Evolutionary conservation across 2,888 invertebrate species (phyloP).

Genomic region (Frankliniella fusca): DNA sequence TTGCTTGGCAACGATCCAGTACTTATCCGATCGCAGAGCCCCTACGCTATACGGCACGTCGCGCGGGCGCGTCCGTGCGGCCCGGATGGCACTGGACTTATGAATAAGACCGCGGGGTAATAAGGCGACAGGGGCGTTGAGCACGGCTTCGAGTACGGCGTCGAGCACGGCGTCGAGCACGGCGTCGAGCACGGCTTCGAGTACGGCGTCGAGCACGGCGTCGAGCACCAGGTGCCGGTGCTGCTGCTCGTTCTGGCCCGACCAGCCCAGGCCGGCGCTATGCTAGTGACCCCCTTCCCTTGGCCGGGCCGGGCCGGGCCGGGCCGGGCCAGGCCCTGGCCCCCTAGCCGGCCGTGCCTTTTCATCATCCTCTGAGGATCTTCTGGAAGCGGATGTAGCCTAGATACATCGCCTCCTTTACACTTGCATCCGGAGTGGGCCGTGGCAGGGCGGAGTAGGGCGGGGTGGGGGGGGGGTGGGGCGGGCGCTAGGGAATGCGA

Average conservation of each 20-base stretch:
- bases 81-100: not conserved
- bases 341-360: not conserved
- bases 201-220: not conserved
- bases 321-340: not conserved
- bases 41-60: too few relatives aligned
- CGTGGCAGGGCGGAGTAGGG: not conserved
- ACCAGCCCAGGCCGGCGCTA: not conserved
- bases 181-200: not conserved
- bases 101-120: too few relatives aligned
- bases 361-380: not conserved
- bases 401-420: conserved; percentile 3
- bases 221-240: not conserved
- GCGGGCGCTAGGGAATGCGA: not conserved
- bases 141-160: not conserved
- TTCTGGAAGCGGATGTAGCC: conserved; percentile 15
- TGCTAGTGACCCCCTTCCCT: not conserved
- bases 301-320: not conserved
- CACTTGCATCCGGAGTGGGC: not conserved
- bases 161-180: not conserved
- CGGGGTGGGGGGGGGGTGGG: not conserved
- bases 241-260: not conserved
- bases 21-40: too few relatives aligned
- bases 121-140: not conserved
- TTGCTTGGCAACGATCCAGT: too few relatives aligned
- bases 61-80: too few relatives aligned